Conservation (phyloP, 1,140 invertebrate genomes). For the Octopus bimaculoides region DNA sequence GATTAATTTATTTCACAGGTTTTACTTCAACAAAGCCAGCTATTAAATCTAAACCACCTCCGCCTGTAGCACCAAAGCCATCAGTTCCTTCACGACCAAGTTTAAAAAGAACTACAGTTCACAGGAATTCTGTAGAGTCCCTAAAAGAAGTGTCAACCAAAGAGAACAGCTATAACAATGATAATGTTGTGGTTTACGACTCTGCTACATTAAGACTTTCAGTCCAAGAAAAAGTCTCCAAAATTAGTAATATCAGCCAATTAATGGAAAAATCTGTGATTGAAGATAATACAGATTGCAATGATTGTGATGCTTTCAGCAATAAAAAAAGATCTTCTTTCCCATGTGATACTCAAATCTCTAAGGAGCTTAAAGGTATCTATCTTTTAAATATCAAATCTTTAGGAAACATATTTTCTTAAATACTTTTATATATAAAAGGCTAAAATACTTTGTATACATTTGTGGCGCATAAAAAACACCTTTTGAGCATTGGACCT, state of each 20-base stretch:
- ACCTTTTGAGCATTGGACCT: no score
- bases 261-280: no score
- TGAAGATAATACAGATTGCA: no score
- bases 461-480: no score
- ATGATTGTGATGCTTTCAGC: background rate
- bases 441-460: no score
- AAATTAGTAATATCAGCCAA: slow-evolving; percentile 23
- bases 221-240: slow-evolving; percentile 37
- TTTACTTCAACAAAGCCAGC: no score
- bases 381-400: no score
- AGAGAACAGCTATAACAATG: slow-evolving; percentile 11
- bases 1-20: no score
- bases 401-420: no score
- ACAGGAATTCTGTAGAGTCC: background rate
- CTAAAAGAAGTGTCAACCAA: slow-evolving; percentile 11
- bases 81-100: slow-evolving; percentile 17
- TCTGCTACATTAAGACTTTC: slow-evolving; percentile 31
- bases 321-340: slow-evolving; percentile 24
- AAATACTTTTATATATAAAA: no score
- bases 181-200: slow-evolving; percentile 31
- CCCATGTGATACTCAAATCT: slow-evolving; percentile 22
- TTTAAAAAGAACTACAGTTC: background rate
- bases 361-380: background rate
- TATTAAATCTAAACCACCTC: slow-evolving; percentile 19
- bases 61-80: slow-evolving; percentile 21